Evolutionary conservation across 2,888 invertebrate species (phyloP).

Genomic region (Mythimna vitellina): DNA sequence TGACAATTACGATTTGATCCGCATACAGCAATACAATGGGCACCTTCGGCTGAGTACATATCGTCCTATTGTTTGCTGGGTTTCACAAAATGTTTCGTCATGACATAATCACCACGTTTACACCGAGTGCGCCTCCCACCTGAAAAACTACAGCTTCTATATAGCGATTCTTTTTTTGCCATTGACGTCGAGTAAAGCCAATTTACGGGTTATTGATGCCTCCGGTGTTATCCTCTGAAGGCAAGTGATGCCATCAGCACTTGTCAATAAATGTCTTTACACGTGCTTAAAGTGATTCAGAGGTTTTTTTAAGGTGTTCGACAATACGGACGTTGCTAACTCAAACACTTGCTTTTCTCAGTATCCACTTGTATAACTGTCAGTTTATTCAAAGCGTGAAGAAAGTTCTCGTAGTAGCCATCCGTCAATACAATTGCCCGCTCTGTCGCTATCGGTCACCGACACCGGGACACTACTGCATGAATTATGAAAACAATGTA

Average conservation of each 20-base stretch:
- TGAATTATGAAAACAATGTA: conserved; percentile 62
- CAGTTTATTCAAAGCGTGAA: conserved; percentile 26
- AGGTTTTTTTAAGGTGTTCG: conserved; percentile 12
- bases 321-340: background rate
- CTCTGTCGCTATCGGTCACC: conserved; percentile 50
- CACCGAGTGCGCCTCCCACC: conserved; percentile 50
- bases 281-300: conserved; percentile 8
- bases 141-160: conserved; percentile 48
- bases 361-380: conserved; percentile 21
- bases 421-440: conserved; percentile 58
- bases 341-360: conserved; percentile 35
- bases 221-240: conserved; percentile 25
- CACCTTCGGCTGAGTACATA: conserved; percentile 79
- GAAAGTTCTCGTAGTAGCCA: conserved; percentile 42
- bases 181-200: conserved; percentile 19
- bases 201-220: conserved; percentile 41
- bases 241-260: conserved; percentile 20
- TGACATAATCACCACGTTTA: conserved; percentile 75
- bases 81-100: conserved; percentile 81
- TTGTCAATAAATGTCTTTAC: conserved; percentile 35
- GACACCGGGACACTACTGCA: conserved; percentile 51
- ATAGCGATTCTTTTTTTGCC: conserved; percentile 37
- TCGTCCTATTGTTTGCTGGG: conserved; percentile 76
- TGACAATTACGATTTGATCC: conserved; percentile 81
- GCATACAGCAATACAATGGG: conserved; percentile 79